A percentile compares a stretch with the other conserved stretches of the same genome.
Evolutionary conservation across 2,797 vertebrate genomes (phyloP).

Genomic region (Ctenosaura bakeri): DNA sequence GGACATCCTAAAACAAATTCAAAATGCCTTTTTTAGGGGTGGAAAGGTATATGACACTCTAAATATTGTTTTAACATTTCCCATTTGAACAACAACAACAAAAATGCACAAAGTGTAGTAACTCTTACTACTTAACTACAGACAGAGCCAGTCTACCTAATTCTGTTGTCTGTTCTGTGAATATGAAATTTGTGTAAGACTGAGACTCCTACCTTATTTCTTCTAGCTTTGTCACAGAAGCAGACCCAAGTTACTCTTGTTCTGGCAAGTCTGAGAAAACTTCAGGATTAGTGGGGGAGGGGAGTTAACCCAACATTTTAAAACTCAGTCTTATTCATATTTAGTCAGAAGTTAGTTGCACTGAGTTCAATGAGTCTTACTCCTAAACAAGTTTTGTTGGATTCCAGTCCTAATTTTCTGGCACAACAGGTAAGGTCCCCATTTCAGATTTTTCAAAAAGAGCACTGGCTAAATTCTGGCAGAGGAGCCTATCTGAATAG

Average conservation of each 20-base stretch:
- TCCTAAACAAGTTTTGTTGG: constrained; percentile 8
- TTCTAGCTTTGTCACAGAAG: not conserved
- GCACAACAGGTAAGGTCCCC: accelerated
- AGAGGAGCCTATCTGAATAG: constrained; percentile 12
- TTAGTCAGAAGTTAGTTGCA: constrained; percentile 14
- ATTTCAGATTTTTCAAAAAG: constrained; percentile 6
- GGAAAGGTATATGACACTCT: accelerated
- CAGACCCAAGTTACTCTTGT: not conserved
- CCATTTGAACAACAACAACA: not conserved
- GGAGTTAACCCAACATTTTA: constrained; percentile 11
- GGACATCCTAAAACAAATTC: not conserved
- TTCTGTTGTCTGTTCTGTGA: not conserved
- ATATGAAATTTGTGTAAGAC: not conserved
- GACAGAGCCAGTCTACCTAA: not conserved
- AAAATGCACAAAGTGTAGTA: not conserved
- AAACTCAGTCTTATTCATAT: not conserved
- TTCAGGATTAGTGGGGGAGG: not conserved
- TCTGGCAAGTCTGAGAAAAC: not conserved
- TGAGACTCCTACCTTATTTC: not conserved
- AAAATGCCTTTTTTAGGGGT: not conserved
- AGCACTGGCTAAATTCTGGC: constrained; percentile 26
- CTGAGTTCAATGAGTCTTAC: not conserved
- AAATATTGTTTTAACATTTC: accelerated
- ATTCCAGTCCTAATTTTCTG: constrained; percentile 19
- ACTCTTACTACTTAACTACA: not conserved